A percentile compares a stretch with the other conserved stretches of the same genome.
phyloP scores from a whole-genome alignment of 2,797 vertebrate genomes.

The Syndactyla subalaris region DNA sequence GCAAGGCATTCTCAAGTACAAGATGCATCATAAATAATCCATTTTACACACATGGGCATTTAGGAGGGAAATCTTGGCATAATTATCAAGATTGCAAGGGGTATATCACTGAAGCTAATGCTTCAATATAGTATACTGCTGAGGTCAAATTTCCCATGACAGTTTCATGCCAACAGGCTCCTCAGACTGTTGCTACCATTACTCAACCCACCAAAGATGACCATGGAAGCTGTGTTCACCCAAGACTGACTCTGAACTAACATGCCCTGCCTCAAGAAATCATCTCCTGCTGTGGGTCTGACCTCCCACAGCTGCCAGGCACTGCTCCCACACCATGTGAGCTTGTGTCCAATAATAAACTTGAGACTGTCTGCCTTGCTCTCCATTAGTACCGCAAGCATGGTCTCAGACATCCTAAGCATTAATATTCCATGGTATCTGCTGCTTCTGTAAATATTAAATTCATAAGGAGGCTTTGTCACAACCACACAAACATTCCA shows the following conservation, averaged over 20 bases:
- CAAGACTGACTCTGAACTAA: background rate
- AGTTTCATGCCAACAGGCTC: background rate
- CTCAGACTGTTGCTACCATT: background rate
- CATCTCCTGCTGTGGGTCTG: background rate
- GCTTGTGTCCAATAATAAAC: background rate
- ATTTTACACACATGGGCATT: background rate
- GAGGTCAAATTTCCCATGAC: background rate
- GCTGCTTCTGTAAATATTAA: background rate
- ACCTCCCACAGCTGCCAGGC: background rate
- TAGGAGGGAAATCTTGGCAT: background rate
- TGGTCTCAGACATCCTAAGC: background rate
- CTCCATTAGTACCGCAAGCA: background rate
- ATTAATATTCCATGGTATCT: background rate
- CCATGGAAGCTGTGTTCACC: background rate
- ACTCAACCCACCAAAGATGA: accelerated
- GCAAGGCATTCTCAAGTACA: background rate
- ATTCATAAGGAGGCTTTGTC: background rate
- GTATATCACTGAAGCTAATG: background rate
- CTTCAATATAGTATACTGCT: background rate
- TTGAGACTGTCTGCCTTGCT: background rate
- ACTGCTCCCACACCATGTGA: accelerated
- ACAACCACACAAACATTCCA: background rate
- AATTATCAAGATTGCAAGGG: background rate
- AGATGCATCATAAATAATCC: background rate
- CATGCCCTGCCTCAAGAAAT: background rate